Conservation (phyloP, 2,797 vertebrate species). For the Anomalospiza imberbis region DNA sequence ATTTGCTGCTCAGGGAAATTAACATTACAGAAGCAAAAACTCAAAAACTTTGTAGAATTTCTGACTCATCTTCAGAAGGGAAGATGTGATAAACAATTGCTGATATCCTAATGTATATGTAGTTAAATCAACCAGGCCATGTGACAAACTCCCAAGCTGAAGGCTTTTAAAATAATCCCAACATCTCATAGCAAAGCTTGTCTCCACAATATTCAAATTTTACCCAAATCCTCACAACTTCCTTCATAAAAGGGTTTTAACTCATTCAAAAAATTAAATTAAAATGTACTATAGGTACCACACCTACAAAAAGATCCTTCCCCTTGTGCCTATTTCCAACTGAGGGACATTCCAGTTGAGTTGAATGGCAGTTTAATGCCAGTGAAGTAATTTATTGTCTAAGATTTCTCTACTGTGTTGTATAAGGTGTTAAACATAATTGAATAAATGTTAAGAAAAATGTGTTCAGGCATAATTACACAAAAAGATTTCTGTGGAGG, state of each 20-base stretch:
- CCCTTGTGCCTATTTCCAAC: background rate
- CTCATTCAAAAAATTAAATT: background rate
- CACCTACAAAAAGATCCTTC: background rate
- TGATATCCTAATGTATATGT: background rate
- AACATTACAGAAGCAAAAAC: background rate
- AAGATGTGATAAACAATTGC: background rate
- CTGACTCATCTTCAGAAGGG: background rate
- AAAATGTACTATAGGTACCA: background rate
- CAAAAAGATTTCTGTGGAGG: background rate
- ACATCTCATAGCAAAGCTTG: background rate
- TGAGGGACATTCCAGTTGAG: background rate
- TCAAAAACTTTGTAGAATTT: background rate
- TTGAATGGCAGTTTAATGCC: background rate
- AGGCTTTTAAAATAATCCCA: background rate
- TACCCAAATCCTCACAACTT: background rate
- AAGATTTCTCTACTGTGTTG: background rate
- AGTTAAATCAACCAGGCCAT: background rate
- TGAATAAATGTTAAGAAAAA: background rate
- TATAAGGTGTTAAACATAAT: background rate
- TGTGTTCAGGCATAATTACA: background rate
- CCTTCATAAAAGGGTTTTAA: background rate
- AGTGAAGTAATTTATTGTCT: background rate
- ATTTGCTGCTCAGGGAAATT: background rate
- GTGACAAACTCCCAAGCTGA: background rate
- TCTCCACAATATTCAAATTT: background rate